Evolutionary conservation across 2,888 invertebrate species (phyloP).

Genomic region (Phyllotreta cruciferae): DNA sequence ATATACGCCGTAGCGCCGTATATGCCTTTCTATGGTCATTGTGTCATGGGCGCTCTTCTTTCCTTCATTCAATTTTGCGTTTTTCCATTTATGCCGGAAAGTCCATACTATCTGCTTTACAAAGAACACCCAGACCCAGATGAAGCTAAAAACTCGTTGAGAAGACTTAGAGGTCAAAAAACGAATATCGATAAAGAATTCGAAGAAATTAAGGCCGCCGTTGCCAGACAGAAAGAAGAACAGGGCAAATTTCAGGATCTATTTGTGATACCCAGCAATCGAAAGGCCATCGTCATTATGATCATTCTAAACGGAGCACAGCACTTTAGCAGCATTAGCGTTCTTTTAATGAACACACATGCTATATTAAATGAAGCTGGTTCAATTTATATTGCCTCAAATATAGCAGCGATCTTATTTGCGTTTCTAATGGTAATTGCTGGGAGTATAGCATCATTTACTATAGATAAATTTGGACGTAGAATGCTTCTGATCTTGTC

Average conservation of each 20-base stretch:
- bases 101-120: conserved; percentile 56
- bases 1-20: conserved; percentile 54
- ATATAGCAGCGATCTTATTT: conserved; percentile 55
- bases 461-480: conserved; percentile 55
- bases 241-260: conserved; percentile 55
- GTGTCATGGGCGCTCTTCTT: background rate
- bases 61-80: conserved; percentile 50
- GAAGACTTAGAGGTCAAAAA: conserved; percentile 45
- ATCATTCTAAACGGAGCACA: conserved; percentile 56
- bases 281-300: conserved; percentile 57
- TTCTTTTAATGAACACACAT: conserved; percentile 58
- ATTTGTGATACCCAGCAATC: conserved; percentile 53
- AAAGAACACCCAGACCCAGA: conserved; percentile 53
- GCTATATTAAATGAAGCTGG: conserved; percentile 55
- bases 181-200: conserved; percentile 54
- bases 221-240: conserved; percentile 55
- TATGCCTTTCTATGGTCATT: conserved; percentile 44
- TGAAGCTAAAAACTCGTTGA: conserved; percentile 51
- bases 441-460: conserved; percentile 51
- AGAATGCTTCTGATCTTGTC: conserved; percentile 53
- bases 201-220: conserved; percentile 53
- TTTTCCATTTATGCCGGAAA: conserved; percentile 53
- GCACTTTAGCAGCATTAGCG: conserved; percentile 58
- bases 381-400: conserved; percentile 50
- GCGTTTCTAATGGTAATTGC: conserved; percentile 55